Conservation (phyloP, 2,797 vertebrate genomes). For the Cheirogaleus major region DNA sequence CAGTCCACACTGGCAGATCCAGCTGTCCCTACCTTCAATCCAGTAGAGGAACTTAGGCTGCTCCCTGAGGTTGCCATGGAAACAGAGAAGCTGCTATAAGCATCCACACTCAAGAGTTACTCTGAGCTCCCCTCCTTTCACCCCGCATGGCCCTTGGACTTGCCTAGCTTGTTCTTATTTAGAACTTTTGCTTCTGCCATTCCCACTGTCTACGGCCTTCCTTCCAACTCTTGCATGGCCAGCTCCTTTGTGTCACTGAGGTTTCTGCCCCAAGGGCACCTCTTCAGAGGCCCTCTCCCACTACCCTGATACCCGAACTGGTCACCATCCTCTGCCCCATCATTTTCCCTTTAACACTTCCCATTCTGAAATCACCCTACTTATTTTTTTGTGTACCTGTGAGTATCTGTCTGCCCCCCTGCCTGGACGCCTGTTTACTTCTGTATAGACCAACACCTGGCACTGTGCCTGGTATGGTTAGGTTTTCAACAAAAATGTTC, state of each 20-base stretch:
- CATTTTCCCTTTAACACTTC: neutral
- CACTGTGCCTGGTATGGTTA: neutral
- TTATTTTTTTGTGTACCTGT: neutral
- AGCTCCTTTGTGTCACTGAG: neutral
- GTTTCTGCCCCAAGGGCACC: neutral
- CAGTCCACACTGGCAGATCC: too few species aligned
- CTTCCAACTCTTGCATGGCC: too few species aligned
- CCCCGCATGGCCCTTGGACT: accelerated
- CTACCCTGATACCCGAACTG: accelerated
- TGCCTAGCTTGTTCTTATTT: neutral
- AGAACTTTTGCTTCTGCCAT: neutral
- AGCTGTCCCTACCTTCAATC: neutral
- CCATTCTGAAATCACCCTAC: too few species aligned
- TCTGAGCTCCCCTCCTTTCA: neutral
- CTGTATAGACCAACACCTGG: neutral
- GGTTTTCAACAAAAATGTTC: neutral
- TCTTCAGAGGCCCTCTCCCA: neutral
- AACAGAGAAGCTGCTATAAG: neutral
- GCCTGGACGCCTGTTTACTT: neutral
- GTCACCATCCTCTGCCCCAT: neutral
- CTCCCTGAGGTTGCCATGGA: neutral
- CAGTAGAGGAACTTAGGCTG: neutral
- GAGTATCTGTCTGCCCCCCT: neutral
- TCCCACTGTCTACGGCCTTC: neutral
- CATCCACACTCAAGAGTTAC: too few species aligned